These are phyloP conservation scores for Lepilemur ruficaudatus DNA, from an alignment of 2,797 vertebrate genomes.

Conservation along the genomic window DNA sequence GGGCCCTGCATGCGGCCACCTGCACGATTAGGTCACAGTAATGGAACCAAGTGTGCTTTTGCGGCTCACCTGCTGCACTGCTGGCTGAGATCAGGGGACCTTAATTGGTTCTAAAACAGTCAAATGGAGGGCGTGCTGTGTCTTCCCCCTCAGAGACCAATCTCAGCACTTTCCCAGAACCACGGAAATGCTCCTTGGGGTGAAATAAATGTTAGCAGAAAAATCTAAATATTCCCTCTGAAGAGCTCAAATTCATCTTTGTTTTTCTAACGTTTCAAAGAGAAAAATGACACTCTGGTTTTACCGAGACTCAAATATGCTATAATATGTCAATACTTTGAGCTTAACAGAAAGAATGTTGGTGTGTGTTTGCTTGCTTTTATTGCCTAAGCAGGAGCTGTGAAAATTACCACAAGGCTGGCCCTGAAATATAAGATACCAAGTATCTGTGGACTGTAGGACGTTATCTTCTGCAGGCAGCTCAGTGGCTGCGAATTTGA, in stretches of 20 bases:
- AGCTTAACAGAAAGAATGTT: not conserved
- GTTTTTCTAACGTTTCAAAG: not conserved
- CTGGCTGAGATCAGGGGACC: not conserved
- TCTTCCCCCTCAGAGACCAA: not conserved
- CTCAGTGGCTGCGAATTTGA: not conserved
- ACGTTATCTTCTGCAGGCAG: not conserved
- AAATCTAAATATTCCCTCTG: not conserved
- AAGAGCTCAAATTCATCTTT: not conserved
- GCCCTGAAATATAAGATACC: not conserved
- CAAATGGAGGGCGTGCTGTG: not conserved
- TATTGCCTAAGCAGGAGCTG: not conserved
- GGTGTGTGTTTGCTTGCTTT: not conserved
- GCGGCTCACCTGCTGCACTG: not conserved
- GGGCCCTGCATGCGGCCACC: fast-evolving
- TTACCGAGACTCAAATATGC: not conserved
- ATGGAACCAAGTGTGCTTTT: not conserved
- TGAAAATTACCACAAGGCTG: fast-evolving
- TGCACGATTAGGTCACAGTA: no score
- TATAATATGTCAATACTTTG: not conserved
- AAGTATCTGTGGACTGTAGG: fast-evolving
- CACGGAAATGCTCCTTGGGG: not conserved
- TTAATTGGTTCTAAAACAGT: not conserved
- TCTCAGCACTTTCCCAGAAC: not conserved
- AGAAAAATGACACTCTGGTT: not conserved
- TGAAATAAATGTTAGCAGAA: not conserved